Evolutionary conservation across 2,113 vertebrate species (phyloP), one percentile per base, ranked within the genome.

Genomic region (Neolamprologus sp.): DNA sequence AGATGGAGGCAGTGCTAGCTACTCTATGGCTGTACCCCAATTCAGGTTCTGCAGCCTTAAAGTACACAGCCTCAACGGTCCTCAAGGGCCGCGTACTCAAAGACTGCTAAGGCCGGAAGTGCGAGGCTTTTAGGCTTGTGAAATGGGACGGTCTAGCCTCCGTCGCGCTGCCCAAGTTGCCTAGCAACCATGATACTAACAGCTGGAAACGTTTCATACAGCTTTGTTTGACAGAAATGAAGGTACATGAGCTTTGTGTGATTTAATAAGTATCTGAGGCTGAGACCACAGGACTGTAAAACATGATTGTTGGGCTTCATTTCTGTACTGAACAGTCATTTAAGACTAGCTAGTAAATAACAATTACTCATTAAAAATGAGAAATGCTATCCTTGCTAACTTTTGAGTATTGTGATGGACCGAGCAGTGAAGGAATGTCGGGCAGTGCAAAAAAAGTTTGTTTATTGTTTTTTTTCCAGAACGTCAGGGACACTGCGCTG

Each of bases 111-210:
- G 21, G 21, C 54, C 4, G 11, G 21, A 55, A 55, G 21, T 55
- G 54, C 3, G 0, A 55, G 21, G 21, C 21, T 55, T 55, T 0
- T 23, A 55, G 53, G 21, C 53, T 55, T 26, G 53, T 55, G 53
- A 55, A 55, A 55, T 55, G 0, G 51, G 51, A 21, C 1, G 51
- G 51, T 54, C 51, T 21, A 53, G 51, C 9, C 51, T 53, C 51
- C 2, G 2, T 53, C 9, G 9, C 1, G 1, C 51, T 4, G 9
- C n/a, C n/a, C n/a, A 55, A 0, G 53, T 55, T 55, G 53, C 53
- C 53, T 13, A 23, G 53, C 21, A 55, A 55, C 53, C 6, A 55
- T 23, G 21, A 55, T 0, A 55, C 2, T 7, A 55, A 55, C 53
- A 13, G 21, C 53, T 55, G 21, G 6, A 23, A 55, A 55, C 0